A percentile compares a stretch with the other conserved stretches of the same genome.
phyloP scores from a whole-genome alignment of 1,140 invertebrate genomes.

The Ridgeia piscesae region DNA sequence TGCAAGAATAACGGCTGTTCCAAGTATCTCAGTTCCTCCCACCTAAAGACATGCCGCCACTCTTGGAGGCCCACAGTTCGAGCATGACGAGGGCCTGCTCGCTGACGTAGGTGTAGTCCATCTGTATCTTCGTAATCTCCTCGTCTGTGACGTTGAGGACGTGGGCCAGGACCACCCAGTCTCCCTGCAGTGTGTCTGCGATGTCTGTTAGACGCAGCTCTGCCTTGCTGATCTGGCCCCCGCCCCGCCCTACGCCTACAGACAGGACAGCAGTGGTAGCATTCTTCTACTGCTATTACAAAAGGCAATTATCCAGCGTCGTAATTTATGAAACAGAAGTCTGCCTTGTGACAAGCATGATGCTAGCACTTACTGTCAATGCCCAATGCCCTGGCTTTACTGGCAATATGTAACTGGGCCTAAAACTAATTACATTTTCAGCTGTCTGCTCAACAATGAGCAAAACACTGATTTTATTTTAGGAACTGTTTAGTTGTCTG shows the following conservation, averaged over 20 bases:
- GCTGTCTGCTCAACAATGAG: no score
- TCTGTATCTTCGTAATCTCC: constrained; percentile 84
- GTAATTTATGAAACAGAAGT: no score
- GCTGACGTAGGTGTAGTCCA: constrained; percentile 79
- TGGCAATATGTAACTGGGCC: no score
- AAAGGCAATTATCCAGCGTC: no score
- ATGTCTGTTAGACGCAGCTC: constrained; percentile 87
- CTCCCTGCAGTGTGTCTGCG: constrained; percentile 84
- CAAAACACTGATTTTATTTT: no score
- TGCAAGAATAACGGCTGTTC: background rate
- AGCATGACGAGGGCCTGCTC: constrained; percentile 93
- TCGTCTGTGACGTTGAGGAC: constrained; percentile 78
- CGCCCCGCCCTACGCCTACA: constrained; percentile 14
- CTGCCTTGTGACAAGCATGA: no score
- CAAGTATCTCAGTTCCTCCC: constrained; percentile 24
- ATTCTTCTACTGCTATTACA: no score
- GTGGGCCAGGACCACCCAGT: constrained; percentile 84
- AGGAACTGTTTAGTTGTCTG: no score
- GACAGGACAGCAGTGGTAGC: no score
- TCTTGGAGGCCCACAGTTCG: constrained; percentile 76
- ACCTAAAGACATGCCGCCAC: constrained; percentile 76
- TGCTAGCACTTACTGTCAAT: no score
- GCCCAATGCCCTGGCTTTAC: no score
- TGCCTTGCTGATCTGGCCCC: constrained; percentile 60
- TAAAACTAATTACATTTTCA: no score